Base-by-base conservation (phyloP, 1,140 invertebrate genomes). In the Drosophila saltans region DNA sequence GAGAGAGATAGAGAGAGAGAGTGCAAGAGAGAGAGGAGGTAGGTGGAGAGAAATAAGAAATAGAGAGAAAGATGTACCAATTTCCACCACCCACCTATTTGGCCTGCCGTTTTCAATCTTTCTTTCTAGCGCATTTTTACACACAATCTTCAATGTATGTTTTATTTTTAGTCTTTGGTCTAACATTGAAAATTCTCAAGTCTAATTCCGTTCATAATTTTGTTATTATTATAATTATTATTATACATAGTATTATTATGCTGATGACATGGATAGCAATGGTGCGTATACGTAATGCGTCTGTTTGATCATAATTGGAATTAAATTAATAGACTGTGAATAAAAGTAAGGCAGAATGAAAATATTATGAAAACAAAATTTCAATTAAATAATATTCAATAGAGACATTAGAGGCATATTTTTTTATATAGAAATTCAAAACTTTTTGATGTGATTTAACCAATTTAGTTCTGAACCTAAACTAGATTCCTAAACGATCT, bases 101-200 rank as follows among this genome's bases (percentile, higher is more conserved):
- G 75, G 80, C 60, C 75, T 70, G 66, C 66, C 67, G 66, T 59
- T 80, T 84, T 78, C 65, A 43, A 81, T 68, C 69, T 78, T 58
- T 81, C 67, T 64, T 78, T 75, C 45, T 52, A 26, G 45, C 65
- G 75, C 67, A 69, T 74, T 85, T 76, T 84, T 52, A 81, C 82
- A 77, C 77, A 48, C 73, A 59, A 63, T 61, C 9, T 52, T 52
- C n/a, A 52, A 21, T 21, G 45, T 21, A 63, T 45, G 39, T 39
- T 45, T 70, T 86, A 86, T 83, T 80, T 86, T 83, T 88, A 80
- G 83, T 40, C 30, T 52, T 66, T 82, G 72, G 82, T 48, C 76
- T 86, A 86, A 77, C 82, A 86, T 86, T 86, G 83, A 86, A 86
- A 85, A 70, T 43, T 48, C 8, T 39, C 26, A 61, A 41, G 43